Evolutionary conservation across 2,888 invertebrate species (phyloP).

Genomic region (Heliconius cydno): DNA sequence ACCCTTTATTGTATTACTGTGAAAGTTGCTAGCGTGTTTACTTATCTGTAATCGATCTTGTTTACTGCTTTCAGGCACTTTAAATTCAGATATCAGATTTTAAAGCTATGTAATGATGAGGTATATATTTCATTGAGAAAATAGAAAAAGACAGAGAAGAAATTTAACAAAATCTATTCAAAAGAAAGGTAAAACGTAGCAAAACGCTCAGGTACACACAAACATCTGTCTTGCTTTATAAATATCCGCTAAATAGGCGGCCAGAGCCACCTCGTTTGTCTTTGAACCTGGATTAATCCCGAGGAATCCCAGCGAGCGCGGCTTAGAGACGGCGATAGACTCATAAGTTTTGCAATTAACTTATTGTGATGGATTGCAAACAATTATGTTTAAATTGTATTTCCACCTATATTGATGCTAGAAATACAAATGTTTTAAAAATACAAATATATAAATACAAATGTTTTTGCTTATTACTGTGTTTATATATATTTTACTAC

Average conservation of each 20-base stretch:
- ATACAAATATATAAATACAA: no score
- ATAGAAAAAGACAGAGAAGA: no score
- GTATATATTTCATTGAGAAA: neutral
- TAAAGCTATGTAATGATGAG: slow-evolving; percentile 3
- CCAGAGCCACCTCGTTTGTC: slow-evolving; percentile 36
- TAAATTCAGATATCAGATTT: slow-evolving; percentile 20
- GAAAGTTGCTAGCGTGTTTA: slow-evolving; percentile 20
- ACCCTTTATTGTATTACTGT: neutral
- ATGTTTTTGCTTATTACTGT: no score
- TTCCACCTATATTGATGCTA: no score
- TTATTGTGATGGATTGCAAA: slow-evolving; percentile 42
- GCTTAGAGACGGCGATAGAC: slow-evolving; percentile 30
- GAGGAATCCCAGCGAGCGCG: slow-evolving; percentile 31
- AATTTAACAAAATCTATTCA: no score
- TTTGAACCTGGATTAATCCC: slow-evolving; percentile 35
- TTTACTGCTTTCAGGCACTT: slow-evolving; percentile 18
- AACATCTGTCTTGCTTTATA: slow-evolving; percentile 30
- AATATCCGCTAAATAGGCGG: slow-evolving; percentile 35
- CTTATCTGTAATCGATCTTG: slow-evolving; percentile 30
- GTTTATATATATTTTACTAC: no score
- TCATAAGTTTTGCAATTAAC: slow-evolving; percentile 44
- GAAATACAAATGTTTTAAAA: no score
- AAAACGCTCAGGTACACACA: slow-evolving; percentile 18
- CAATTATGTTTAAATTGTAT: slow-evolving; percentile 13
- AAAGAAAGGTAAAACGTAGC: neutral